phyloP scores from a whole-genome alignment of 2,888 invertebrate genomes.

The Galerucella nymphaeae region DNA sequence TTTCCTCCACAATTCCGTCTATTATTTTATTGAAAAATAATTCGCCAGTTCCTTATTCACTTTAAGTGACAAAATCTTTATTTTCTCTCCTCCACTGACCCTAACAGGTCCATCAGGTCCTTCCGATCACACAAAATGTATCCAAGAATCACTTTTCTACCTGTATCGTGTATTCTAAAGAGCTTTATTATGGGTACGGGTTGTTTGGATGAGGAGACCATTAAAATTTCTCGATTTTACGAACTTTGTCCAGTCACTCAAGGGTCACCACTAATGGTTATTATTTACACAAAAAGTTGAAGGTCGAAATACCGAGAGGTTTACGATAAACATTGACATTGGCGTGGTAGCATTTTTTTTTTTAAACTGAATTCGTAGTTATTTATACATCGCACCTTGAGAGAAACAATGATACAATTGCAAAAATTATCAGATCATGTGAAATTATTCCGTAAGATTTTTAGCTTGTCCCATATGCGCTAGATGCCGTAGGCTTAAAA shows the following conservation, averaged over 20 bases:
- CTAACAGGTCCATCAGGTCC: constrained; percentile 16
- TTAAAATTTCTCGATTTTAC: constrained; percentile 34
- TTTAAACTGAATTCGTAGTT: not conserved
- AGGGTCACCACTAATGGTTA: constrained; percentile 41
- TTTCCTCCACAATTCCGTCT: too few species aligned
- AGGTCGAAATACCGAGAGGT: constrained; percentile 37
- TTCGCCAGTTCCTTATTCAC: not conserved
- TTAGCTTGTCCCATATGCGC: too few species aligned
- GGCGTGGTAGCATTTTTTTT: constrained; percentile 7
- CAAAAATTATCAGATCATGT: too few species aligned
- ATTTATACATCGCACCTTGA: too few species aligned
- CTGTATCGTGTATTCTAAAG: constrained; percentile 29
- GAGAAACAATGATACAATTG: too few species aligned
- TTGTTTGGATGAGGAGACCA: constrained; percentile 22
- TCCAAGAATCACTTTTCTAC: constrained; percentile 29
- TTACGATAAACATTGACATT: constrained; percentile 25
- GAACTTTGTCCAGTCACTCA: constrained; percentile 45
- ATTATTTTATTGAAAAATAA: too few species aligned
- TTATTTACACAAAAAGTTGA: constrained; percentile 45
- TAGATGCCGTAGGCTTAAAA: too few species aligned
- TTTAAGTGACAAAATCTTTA: not conserved
- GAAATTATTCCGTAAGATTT: too few species aligned
- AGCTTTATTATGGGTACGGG: constrained; percentile 29
- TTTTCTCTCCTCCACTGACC: constrained; percentile 8
- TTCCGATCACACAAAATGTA: constrained; percentile 23